Evolutionary conservation across 2,797 vertebrate species (phyloP).

Genomic region (Agapornis canus): DNA sequence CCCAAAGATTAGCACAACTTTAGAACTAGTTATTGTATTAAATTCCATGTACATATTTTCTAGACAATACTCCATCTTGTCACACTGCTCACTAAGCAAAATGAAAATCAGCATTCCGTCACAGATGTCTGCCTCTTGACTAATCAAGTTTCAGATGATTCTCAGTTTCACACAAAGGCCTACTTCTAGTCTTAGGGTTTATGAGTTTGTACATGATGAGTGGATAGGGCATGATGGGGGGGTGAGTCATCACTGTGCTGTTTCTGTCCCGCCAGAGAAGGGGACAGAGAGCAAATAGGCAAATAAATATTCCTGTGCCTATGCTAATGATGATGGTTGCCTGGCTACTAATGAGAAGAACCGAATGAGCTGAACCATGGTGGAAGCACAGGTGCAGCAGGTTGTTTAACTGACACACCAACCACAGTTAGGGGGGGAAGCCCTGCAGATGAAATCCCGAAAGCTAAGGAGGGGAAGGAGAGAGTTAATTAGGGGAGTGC

Average conservation of each 20-base stretch:
- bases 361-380: not conserved
- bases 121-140: not conserved
- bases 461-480: not conserved
- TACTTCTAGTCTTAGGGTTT: not conserved
- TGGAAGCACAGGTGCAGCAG: constrained; percentile 39
- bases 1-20: not conserved
- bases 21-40: not conserved
- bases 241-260: not conserved
- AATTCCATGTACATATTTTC: not conserved
- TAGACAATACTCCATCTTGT: not conserved
- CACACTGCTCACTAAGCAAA: not conserved
- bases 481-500: not conserved
- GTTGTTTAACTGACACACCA: not conserved
- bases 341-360: not conserved
- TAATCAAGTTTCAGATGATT: not conserved
- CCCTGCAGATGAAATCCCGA: constrained; percentile 14
- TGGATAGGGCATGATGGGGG: not conserved
- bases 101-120: not conserved
- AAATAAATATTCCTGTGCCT: constrained; percentile 26
- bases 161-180: not conserved
- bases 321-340: constrained; percentile 25
- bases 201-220: not conserved
- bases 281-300: not conserved
- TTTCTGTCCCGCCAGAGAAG: not conserved
- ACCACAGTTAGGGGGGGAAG: not conserved